These are phyloP conservation scores for Calypte anna DNA, from an alignment of 2,113 vertebrate species.

Conservation along the genomic window DNA sequence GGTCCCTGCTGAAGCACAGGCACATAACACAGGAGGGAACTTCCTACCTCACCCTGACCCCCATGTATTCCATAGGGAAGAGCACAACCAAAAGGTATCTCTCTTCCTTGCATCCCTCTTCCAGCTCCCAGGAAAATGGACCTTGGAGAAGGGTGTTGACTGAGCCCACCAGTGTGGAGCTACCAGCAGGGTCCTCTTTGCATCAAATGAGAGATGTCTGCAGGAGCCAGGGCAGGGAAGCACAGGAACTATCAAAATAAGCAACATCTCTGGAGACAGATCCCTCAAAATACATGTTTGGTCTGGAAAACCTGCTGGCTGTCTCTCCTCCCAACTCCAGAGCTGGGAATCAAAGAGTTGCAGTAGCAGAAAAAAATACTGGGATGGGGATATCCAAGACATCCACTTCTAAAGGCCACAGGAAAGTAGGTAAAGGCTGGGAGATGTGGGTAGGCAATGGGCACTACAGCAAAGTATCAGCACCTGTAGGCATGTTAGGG, in stretches of 20 bases:
- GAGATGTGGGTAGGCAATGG: background rate
- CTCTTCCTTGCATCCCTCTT: background rate
- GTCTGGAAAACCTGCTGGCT: background rate
- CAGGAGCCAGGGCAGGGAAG: background rate
- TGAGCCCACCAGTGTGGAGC: background rate
- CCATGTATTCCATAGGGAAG: background rate
- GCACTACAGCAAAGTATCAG: background rate
- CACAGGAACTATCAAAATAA: background rate
- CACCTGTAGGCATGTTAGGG: accelerated
- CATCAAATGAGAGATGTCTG: background rate
- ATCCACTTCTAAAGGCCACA: background rate
- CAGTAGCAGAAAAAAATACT: background rate
- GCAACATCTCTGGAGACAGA: background rate
- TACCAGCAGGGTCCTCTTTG: background rate
- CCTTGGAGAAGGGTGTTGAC: background rate
- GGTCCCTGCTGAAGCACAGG: background rate
- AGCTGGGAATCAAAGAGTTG: background rate
- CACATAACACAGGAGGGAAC: background rate
- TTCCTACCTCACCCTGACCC: background rate
- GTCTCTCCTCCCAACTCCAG: background rate
- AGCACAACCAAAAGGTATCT: background rate
- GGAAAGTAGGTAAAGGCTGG: background rate
- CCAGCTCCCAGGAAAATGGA: background rate
- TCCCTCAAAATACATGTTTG: background rate
- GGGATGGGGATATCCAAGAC: background rate